These are phyloP conservation scores for Apodemus sylvaticus DNA, from an alignment of 2,113 vertebrate genomes.

Conservation along the genomic window DNA sequence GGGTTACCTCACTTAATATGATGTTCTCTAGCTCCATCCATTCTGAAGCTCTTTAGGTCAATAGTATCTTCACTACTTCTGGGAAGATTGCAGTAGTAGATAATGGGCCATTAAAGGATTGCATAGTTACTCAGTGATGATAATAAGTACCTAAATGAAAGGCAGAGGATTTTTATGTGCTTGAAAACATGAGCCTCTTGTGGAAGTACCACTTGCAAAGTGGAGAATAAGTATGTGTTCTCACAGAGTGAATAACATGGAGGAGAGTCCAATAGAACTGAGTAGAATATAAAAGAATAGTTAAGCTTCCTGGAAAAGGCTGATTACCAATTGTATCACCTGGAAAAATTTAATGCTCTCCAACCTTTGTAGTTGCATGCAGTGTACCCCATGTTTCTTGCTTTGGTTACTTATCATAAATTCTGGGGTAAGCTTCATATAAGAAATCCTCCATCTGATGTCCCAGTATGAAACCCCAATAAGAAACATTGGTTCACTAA, in stretches of 20 bases:
- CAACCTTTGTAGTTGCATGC: not conserved
- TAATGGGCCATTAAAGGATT: not conserved
- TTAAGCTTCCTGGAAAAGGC: not conserved
- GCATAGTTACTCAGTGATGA: not conserved
- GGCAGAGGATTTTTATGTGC: not conserved
- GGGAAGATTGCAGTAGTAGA: not conserved
- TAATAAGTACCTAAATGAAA: not conserved
- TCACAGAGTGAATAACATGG: not conserved
- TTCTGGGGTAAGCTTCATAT: not conserved
- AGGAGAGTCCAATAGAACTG: not conserved
- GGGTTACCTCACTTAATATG: too few relatives aligned
- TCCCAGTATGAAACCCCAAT: not conserved
- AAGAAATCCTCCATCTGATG: not conserved
- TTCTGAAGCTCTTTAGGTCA: not conserved
- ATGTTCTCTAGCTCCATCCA: too few relatives aligned
- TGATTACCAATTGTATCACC: not conserved
- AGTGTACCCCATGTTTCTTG: not conserved
- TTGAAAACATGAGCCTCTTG: not conserved
- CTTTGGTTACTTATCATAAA: not conserved
- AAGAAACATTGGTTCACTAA: not conserved
- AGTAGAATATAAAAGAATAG: not conserved
- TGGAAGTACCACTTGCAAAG: not conserved
- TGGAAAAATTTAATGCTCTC: not conserved
- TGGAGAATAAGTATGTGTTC: not conserved
- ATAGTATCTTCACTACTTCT: not conserved